Percentiles rank a stretch among this genome's conserved stretches.
Evolutionary conservation across 2,113 vertebrate genomes (phyloP).

Genomic region (Passer montanus): DNA sequence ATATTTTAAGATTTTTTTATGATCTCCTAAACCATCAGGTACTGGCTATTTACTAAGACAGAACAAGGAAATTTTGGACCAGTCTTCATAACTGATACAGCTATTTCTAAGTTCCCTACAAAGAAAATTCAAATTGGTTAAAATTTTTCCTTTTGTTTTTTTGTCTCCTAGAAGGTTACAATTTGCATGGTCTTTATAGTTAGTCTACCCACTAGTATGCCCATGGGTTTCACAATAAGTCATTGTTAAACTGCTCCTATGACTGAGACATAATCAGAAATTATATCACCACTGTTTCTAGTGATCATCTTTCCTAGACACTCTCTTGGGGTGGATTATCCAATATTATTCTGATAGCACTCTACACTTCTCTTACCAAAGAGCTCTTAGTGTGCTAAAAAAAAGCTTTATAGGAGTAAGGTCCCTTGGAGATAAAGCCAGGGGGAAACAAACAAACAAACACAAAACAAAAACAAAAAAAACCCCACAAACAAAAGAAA

Average conservation of each 20-base stretch:
- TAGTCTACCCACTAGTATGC: background rate
- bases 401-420: background rate
- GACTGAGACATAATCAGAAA: background rate
- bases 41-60: background rate
- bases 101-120: background rate
- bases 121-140: background rate
- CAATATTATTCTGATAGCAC: background rate
- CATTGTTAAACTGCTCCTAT: background rate
- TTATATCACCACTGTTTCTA: background rate
- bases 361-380: background rate
- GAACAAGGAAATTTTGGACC: background rate
- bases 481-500: background rate
- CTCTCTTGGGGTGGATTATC: background rate
- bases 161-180: background rate
- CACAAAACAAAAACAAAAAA: too few species aligned
- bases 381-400: background rate
- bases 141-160: background rate
- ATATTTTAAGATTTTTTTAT: background rate
- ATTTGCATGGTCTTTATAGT: background rate
- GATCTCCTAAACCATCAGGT: background rate
- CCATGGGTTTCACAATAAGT: background rate
- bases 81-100: background rate
- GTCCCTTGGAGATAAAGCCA: background rate
- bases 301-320: background rate
- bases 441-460: fast-evolving